These are phyloP conservation scores for Melanophora roralis DNA, from an alignment of 2,888 invertebrate genomes.

Conservation along the genomic window DNA sequence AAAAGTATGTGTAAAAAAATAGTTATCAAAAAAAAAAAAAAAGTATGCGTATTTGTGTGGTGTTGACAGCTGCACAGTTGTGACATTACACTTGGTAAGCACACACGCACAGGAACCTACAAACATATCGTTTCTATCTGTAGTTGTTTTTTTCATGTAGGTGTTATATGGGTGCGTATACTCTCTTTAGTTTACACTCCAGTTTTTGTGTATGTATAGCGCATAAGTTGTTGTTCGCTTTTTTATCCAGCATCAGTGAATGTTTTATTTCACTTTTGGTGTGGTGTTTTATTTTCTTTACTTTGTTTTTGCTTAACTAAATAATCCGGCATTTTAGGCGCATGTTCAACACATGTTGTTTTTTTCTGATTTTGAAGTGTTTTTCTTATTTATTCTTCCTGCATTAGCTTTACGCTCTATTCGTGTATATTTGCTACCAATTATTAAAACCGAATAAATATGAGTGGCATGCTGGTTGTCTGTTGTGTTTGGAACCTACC, in stretches of 20 bases:
- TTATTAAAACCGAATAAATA: conserved; percentile 48
- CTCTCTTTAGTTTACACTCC: neutral
- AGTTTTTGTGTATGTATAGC: neutral
- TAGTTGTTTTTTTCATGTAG: neutral
- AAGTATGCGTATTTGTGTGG: neutral
- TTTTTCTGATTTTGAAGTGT: neutral
- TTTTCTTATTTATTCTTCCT: neutral
- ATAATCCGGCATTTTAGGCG: conserved; percentile 45
- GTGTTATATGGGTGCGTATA: neutral
- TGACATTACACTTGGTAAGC: conserved; percentile 57
- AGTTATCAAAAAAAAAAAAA: too few species aligned
- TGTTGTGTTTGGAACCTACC: conserved; percentile 24
- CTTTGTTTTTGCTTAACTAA: neutral
- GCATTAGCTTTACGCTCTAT: conserved; percentile 7
- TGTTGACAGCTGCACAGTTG: conserved; percentile 51
- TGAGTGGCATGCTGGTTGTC: neutral
- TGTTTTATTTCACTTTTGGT: conserved; percentile 3
- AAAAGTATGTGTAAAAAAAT: neutral
- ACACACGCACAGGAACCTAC: neutral
- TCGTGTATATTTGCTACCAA: conserved; percentile 7
- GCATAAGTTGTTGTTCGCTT: neutral
- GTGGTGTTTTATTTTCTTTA: conserved; percentile 52
- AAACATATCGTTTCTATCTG: too few species aligned
- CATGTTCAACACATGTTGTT: conserved; percentile 52
- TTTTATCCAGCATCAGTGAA: neutral